Evolutionary conservation across 2,888 invertebrate species (phyloP), one percentile per base, ranked within the genome.

Genomic region (Chorisops tibialis): DNA sequence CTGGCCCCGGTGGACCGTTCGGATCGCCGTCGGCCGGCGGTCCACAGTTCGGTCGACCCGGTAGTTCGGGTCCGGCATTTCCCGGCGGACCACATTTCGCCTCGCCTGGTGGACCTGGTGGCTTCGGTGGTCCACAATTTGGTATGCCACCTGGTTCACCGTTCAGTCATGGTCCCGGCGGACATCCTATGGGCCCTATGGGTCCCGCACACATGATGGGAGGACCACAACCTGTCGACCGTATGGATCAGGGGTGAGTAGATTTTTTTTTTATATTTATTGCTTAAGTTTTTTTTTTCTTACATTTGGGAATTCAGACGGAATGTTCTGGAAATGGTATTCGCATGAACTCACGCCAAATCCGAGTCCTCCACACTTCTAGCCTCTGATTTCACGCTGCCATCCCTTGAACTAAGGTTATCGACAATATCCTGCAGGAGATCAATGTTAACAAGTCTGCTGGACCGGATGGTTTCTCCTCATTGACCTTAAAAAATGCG

Each of bases 141-240:
- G 86, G 86, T 14, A 85, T 87, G 80, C 87, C 87, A 59, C 85
- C 87, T 2, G 85, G 87, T 59, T 87, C 87, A 49, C 87, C 87
- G 0, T 87, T 86, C 69, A 86, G 86, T 35, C 87, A 86, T 60
- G 85, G 85, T 12, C 86, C 86, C 4, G 85, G 86, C 76, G 83
- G 80, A 65, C 85, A 85, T 72, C 81, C 79, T 52, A 80, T 81
- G 75, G 67, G 67, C 48, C 67, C 66, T 51, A 67, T 68, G 67
- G 66, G 82, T 81, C 79, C 82, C 24, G 81, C 82, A 63, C 84
- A 83, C 75, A 84, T 87, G 82, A 76, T 78, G 72, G 75, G 75
- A 16, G 87, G 86, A 66, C 88, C 90, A 66, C 90, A 89, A 71
- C 89, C 91, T 71, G 89, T 91, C 71, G 90, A 90, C 78, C 83